Evolutionary conservation across 2,888 invertebrate species (phyloP).

Genomic region (Eulithis prunata): DNA sequence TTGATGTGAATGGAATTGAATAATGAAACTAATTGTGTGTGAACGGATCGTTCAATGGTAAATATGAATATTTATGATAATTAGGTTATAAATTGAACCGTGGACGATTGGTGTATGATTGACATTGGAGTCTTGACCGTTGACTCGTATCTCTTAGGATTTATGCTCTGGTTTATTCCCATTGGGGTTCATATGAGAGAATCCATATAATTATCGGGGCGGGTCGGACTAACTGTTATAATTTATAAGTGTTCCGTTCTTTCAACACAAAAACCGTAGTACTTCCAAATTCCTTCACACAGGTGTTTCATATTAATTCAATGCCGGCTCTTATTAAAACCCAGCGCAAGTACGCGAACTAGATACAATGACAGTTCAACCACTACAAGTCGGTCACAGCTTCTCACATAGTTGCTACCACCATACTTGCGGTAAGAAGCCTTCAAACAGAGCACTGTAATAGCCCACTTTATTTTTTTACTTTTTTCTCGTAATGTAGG

Average conservation of each 20-base stretch:
- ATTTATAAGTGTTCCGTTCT: no score
- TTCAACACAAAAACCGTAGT: not conserved
- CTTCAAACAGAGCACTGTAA: not conserved
- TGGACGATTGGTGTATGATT: constrained; percentile 53
- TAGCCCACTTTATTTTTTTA: not conserved
- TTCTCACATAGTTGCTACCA: constrained; percentile 3
- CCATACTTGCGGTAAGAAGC: constrained; percentile 2
- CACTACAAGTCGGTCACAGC: constrained; percentile 1
- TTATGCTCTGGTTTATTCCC: constrained; percentile 3
- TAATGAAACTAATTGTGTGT: constrained; percentile 83
- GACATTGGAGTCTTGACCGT: constrained; percentile 48
- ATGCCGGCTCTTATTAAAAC: constrained; percentile 18
- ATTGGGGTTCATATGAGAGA: not conserved
- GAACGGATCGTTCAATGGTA: constrained; percentile 60
- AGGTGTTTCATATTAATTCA: constrained; percentile 11
- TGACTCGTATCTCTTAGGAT: constrained; percentile 26
- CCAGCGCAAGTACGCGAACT: constrained; percentile 32
- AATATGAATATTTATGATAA: constrained; percentile 77
- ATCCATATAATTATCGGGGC: not conserved
- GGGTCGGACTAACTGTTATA: not conserved
- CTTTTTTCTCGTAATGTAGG: no score
- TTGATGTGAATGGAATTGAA: constrained; percentile 68
- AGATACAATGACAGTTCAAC: constrained; percentile 22
- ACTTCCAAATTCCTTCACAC: constrained; percentile 18
- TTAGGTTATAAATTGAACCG: constrained; percentile 52